Base-by-base conservation (phyloP, 1,140 invertebrate species). In the Phthorimaea operculella region DNA sequence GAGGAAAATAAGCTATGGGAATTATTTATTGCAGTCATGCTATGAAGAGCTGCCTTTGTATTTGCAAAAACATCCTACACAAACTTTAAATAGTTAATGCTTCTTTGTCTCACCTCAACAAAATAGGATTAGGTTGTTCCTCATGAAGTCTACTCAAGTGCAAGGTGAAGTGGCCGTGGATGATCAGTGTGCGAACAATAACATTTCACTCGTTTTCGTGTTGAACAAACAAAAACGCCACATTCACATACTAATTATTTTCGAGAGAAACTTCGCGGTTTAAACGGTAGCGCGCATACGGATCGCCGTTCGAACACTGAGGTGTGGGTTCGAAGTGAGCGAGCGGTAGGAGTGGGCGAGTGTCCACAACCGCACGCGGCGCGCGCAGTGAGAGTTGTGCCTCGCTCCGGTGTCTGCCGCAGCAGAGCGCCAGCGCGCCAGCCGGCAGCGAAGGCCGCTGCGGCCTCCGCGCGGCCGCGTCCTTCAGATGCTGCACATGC, bases 231-330 rank as follows among this genome's bases (percentile, higher is more conserved):
- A 74, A 72, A 74, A 76, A 66, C 68, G 66, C 74, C 70, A 74
- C 72, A 82, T 80, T 80, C 79, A 80, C 81, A 83, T 83, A 79
- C 71, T 84, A 82, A 76, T 74, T 74, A 67, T 74, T 73, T 70
- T 64, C 68, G 70, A 77, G 75, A 79, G 79, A 80, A 83, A 79
- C 69, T 73, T 69, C 70, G 67, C 71, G 66, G 62, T 70, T 65
- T 60, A 71, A 64, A 65, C 67, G 59, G 63, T 53, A 68, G 69
- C 74, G 77, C 73, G 71, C 68, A 67, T 67, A 65, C 66, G 54
- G 69, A 62, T 59, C 61, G 72, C 71, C 71, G 66, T 57, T 64
- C 69, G 70, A 70, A 64, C 63, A 79, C 77, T 80, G 69, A 79
- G 63, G 62, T 68, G 60, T 59, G 54, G 34, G 21, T 42, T 16